phyloP scores from a whole-genome alignment of 1,140 invertebrate species.

The Bombus soroeensis region DNA sequence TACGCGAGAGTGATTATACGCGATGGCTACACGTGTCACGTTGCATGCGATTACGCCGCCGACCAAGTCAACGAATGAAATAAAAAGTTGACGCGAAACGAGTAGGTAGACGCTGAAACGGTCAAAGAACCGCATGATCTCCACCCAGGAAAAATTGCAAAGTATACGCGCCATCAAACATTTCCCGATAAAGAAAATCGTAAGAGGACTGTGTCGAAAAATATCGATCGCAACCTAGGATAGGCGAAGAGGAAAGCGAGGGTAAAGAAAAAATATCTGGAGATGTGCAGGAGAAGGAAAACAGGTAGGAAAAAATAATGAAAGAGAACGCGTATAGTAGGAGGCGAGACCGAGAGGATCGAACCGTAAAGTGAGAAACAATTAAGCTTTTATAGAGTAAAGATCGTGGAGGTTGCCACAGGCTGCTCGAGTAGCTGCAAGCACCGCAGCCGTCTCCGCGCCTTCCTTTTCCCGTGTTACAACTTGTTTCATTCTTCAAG shows the following conservation, averaged over 20 bases:
- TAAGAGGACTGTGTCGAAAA: too few species aligned
- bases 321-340: neutral
- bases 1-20: conserved; percentile 56
- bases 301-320: too few species aligned
- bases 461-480: conserved; percentile 64
- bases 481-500: conserved; percentile 78
- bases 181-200: too few species aligned
- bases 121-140: neutral
- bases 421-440: conserved; percentile 23
- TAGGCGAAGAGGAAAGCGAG: neutral
- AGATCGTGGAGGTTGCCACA: conserved; percentile 65
- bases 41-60: conserved; percentile 37
- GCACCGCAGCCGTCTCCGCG: conserved; percentile 31
- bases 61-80: conserved; percentile 34
- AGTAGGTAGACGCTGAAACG: conserved; percentile 1
- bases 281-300: conserved; percentile 32
- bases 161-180: too few species aligned
- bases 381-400: conserved; percentile 80
- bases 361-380: conserved; percentile 76
- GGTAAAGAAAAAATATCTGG: neutral
- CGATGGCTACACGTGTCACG: conserved; percentile 45
- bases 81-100: conserved; percentile 13
- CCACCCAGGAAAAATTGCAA: neutral
- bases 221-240: too few species aligned
- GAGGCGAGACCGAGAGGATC: conserved; percentile 66